Evolutionary conservation across 2,113 vertebrate species (phyloP).

Genomic region (Solea solea): DNA sequence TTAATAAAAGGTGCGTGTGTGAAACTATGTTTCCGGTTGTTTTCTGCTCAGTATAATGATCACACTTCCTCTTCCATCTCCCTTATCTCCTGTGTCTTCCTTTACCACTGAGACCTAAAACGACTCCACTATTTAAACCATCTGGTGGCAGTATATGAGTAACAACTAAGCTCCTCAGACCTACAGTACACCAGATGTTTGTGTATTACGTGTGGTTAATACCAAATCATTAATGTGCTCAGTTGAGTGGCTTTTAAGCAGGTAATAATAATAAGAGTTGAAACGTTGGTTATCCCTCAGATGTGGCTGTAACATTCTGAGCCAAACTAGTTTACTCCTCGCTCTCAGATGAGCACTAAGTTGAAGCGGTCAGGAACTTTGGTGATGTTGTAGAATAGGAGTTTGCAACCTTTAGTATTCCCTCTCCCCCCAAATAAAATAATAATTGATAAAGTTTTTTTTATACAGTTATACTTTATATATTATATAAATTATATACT

Average conservation of each 20-base stretch:
- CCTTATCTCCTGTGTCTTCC: neutral
- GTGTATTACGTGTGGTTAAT: neutral
- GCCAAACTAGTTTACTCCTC: no score
- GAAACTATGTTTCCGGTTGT: slow-evolving; percentile 27
- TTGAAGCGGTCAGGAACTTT: no score
- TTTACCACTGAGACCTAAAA: slow-evolving; percentile 9
- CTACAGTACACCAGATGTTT: neutral
- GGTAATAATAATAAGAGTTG: neutral
- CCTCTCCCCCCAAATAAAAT: no score
- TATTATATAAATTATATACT: no score
- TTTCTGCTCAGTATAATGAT: neutral
- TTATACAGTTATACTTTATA: no score
- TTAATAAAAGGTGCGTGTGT: neutral
- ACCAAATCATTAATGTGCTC: neutral
- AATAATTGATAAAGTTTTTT: no score
- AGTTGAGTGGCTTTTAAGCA: neutral
- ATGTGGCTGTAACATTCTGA: no score
- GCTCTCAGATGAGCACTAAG: no score
- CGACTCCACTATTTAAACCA: slow-evolving; percentile 15
- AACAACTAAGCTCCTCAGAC: neutral
- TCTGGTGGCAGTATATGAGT: neutral
- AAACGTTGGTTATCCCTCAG: neutral
- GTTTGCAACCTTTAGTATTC: no score
- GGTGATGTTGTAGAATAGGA: no score
- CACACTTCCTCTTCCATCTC: slow-evolving; percentile 13